phyloP scores from a whole-genome alignment of 1,140 invertebrate genomes.

The Musca vetustissima region DNA sequence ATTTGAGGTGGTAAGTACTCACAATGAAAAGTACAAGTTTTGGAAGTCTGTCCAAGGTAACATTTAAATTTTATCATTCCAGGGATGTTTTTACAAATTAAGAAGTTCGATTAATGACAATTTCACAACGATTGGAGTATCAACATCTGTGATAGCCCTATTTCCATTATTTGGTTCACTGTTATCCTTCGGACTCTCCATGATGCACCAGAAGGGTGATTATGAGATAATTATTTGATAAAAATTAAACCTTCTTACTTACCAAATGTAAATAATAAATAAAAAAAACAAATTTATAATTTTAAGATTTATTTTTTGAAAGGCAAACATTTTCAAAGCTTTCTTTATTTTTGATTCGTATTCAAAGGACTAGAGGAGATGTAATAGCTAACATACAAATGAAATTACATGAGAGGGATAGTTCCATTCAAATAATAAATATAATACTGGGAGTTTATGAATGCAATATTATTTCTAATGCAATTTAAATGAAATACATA shows the following conservation, averaged over 20 bases:
- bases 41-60: background rate
- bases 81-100: slow-evolving; percentile 28
- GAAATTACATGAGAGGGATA: too few species aligned
- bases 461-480: background rate
- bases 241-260: background rate
- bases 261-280: background rate
- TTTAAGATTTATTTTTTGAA: too few species aligned
- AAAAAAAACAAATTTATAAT: background rate
- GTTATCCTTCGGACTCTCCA: slow-evolving; percentile 18
- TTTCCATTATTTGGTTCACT: slow-evolving; percentile 28
- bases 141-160: slow-evolving; percentile 27
- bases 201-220: slow-evolving; percentile 11
- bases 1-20: slow-evolving; percentile 23
- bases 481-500: too few species aligned
- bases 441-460: too few species aligned
- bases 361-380: too few species aligned
- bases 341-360: background rate
- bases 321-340: background rate
- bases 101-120: slow-evolving; percentile 23
- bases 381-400: too few species aligned
- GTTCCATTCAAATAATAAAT: too few species aligned
- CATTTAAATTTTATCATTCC: background rate
- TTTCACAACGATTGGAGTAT: slow-evolving; percentile 23
- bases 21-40: too few species aligned
- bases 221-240: slow-evolving; percentile 24